Evolutionary conservation across 2,888 invertebrate species (phyloP), one percentile per base, ranked within the genome.

Genomic region (Strigamia transsilvanica): DNA sequence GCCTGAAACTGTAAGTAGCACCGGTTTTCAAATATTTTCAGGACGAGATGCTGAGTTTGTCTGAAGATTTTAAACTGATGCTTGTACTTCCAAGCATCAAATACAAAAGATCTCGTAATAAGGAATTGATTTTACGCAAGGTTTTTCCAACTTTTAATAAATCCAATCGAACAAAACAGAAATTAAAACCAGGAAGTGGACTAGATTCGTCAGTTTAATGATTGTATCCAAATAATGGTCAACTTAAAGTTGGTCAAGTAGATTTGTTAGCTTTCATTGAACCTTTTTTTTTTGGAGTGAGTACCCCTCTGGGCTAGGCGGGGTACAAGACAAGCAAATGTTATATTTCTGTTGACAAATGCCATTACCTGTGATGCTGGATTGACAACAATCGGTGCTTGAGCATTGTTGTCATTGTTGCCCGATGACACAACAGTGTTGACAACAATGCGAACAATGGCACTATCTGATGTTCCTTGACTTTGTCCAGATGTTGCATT

Each of bases 371-470:
- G 80, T 4, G 80, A 42, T 42, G 41, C 27, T 9, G 80, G 80
- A 13, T 38, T 38, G 42, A 38, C 80, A 13, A 38, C 80, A n/a
- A 41, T 80, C 42, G 34, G 23, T 18, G 61, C 56, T 27, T 27
- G 32, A 13, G 27, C 23, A 23, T 80, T 46, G 23, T 79, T 21
- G 15, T 41, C 41, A 9, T 32, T 61, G n/a, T 80, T 56, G 4
- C 51, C 80, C 15, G 80, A 56, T 51, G 80, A 80, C n/a, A 80
- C 80, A 18, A 80, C 80, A 46, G 80, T 80, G 32, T 80, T 80
- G 80, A 80, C 80, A 18, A 80, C 80, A 56, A 80, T 80, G 32
- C 80, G 80, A 3, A 80, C 80, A 10, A 61, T 32, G 15, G 46
- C 51, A 9, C 56, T 23, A 3, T 41, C 80, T 15, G 80, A 80